A percentile compares a stretch with the other conserved stretches of the same genome.
phyloP scores from a whole-genome alignment of 1,140 invertebrate species.

The Lysiphlebus fabarum region DNA sequence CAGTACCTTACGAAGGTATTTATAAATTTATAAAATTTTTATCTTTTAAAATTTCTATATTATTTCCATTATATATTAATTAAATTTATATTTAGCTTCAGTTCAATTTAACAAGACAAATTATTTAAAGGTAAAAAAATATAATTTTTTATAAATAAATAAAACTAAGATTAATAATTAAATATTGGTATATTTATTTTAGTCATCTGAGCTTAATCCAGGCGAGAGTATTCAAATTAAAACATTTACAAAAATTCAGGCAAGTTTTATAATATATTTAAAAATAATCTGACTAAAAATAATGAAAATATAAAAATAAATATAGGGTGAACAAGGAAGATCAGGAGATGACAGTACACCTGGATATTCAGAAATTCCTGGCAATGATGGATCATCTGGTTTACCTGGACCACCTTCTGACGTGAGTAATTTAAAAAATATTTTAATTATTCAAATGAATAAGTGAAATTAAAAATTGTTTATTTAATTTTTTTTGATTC shows the following conservation, averaged over 20 bases:
- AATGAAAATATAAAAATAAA: constrained; percentile 5
- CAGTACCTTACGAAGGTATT: not conserved
- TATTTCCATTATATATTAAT: not conserved
- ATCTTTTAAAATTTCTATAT: too few relatives aligned
- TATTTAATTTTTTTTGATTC: constrained; percentile 14
- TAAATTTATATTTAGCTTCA: not conserved
- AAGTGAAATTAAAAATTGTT: not conserved
- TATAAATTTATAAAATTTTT: too few relatives aligned
- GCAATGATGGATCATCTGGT: constrained; percentile 63
- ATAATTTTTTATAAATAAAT: constrained; percentile 1
- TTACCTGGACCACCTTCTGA: constrained; percentile 60
- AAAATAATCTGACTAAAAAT: constrained; percentile 16
- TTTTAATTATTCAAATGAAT: too few relatives aligned
- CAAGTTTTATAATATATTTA: constrained; percentile 22
- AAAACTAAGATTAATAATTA: not conserved
- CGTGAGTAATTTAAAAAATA: too few relatives aligned
- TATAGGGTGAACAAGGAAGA: constrained; percentile 56
- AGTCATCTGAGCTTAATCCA: constrained; percentile 30
- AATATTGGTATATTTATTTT: not conserved
- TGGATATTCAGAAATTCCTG: constrained; percentile 61
- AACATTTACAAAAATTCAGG: constrained; percentile 32
- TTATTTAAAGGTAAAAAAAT: not conserved
- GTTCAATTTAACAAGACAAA: not conserved
- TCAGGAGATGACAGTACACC: constrained; percentile 60
- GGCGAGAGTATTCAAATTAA: constrained; percentile 36